These are phyloP conservation scores for Macrobrachium nipponense DNA, from an alignment of 1,140 invertebrate genomes.

Conservation along the genomic window DNA sequence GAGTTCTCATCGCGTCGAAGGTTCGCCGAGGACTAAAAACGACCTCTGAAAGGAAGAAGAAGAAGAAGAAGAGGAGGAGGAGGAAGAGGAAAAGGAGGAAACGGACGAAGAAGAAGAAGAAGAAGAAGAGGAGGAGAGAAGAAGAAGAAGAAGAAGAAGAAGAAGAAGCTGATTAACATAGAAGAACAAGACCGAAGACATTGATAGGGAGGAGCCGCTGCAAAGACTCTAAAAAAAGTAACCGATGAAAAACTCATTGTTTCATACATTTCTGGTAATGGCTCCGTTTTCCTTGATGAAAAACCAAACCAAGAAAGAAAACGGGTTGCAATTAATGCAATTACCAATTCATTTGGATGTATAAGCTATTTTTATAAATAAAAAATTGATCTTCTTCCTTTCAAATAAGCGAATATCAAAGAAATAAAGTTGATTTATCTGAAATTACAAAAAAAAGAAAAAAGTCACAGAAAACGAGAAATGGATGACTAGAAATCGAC, in stretches of 20 bases:
- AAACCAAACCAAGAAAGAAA: too few species aligned
- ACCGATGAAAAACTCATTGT: background rate
- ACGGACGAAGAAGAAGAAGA: background rate
- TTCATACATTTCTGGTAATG: background rate
- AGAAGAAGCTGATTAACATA: background rate
- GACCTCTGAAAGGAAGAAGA: background rate
- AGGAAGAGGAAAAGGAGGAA: background rate
- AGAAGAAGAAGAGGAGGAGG: constrained; percentile 8
- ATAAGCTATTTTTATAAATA: too few species aligned
- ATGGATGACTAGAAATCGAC: too few species aligned
- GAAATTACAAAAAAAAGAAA: too few species aligned
- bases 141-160: background rate
- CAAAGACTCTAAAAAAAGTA: background rate
- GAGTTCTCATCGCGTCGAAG: background rate
- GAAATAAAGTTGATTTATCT: too few species aligned
- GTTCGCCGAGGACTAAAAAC: constrained; percentile 1
- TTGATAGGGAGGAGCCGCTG: background rate
- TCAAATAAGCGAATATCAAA: too few species aligned
- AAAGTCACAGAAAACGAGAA: too few species aligned
- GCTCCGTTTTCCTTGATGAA: too few species aligned
- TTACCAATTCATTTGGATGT: too few species aligned
- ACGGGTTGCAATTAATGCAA: too few species aligned
- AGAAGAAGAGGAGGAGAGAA: background rate
- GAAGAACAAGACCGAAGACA: background rate
- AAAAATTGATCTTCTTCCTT: too few species aligned